These are phyloP conservation scores for Xestia xanthographa DNA, from an alignment of 2,888 invertebrate genomes.

Conservation along the genomic window DNA sequence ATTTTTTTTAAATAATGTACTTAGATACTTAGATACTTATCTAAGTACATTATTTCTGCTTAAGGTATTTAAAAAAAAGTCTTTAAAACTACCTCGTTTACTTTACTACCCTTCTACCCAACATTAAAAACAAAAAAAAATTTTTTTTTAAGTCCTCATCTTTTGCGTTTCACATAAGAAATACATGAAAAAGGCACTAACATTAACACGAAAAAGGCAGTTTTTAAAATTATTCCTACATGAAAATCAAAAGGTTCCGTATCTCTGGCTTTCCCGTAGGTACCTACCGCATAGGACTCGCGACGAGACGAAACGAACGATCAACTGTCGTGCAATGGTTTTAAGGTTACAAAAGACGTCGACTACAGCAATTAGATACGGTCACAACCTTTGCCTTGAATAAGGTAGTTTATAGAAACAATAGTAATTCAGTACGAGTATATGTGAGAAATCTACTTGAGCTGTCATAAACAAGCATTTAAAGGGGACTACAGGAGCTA, in stretches of 20 bases:
- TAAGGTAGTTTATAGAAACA: not conserved
- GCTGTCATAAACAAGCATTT: not conserved
- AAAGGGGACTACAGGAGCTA: too few relatives aligned
- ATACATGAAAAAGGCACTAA: not conserved
- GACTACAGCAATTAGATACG: constrained; percentile 12
- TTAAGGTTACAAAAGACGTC: constrained; percentile 37
- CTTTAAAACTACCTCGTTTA: not conserved
- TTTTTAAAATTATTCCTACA: not conserved
- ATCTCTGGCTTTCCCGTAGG: constrained; percentile 24
- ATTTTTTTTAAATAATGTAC: too few relatives aligned
- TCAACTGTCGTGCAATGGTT: constrained; percentile 43
- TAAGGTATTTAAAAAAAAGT: not conserved
- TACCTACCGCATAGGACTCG: constrained; percentile 19
- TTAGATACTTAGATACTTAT: too few relatives aligned
- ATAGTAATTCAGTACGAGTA: not conserved
- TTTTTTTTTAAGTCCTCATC: not conserved
- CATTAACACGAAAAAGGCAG: not conserved
- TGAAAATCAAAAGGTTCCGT: constrained; percentile 25
- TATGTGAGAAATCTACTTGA: not conserved
- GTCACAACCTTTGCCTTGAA: constrained; percentile 12
- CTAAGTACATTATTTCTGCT: not conserved
- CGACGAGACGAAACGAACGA: constrained; percentile 31
- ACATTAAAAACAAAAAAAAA: not conserved
- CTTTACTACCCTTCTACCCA: too few relatives aligned
- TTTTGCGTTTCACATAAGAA: not conserved